Evolutionary conservation across 2,888 invertebrate species (phyloP).

Genomic region (Trypoxylon attenuatum): DNA sequence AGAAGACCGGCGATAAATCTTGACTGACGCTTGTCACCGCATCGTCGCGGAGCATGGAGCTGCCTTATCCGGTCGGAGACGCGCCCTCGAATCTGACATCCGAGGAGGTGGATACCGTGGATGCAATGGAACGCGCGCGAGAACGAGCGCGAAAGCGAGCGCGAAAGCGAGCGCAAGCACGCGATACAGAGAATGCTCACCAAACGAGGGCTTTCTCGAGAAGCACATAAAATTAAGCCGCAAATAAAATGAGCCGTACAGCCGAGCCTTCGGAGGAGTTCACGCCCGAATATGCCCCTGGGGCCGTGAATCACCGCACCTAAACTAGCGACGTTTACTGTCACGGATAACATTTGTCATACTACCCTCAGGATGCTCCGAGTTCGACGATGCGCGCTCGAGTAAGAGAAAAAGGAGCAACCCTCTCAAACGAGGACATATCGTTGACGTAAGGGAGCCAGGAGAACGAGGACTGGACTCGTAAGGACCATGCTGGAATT

Average conservation of each 20-base stretch:
- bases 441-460: background rate
- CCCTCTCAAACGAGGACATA: background rate
- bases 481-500: constrained; percentile 19
- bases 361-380: constrained; percentile 49
- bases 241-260: constrained; percentile 66
- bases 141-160: background rate
- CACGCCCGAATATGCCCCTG: constrained; percentile 46
- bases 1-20: constrained; percentile 31
- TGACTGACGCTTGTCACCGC: constrained; percentile 21
- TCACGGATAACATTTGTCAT: constrained; percentile 72
- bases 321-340: constrained; percentile 72
- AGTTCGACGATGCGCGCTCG: constrained; percentile 29
- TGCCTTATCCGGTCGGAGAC: background rate
- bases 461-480: constrained; percentile 10
- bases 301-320: constrained; percentile 67
- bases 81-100: constrained; percentile 22
- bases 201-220: constrained; percentile 15
- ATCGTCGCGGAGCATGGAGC: background rate
- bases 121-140: no score
- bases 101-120: constrained; percentile 2
- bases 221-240: constrained; percentile 70
- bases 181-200: no score
- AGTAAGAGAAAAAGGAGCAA: constrained; percentile 8
- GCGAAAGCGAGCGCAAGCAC: no score
- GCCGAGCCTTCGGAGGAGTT: constrained; percentile 31